These are phyloP conservation scores for Aspiorhynchus laticeps DNA, from an alignment of 2,113 vertebrate genomes.

Conservation along the genomic window DNA sequence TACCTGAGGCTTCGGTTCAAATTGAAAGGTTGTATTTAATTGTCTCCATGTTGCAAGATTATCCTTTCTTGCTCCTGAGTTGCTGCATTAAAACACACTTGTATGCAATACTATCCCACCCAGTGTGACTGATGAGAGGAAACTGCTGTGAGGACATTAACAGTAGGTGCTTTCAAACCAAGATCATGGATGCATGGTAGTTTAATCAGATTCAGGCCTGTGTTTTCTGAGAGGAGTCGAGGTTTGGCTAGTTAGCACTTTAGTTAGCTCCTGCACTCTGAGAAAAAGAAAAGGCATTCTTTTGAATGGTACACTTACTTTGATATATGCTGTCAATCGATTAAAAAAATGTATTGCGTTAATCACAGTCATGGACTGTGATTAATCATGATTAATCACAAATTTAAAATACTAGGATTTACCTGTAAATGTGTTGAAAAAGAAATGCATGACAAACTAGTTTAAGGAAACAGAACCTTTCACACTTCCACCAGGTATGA, in stretches of 20 bases:
- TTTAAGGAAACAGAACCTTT: too few relatives aligned
- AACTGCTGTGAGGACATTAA: conserved; percentile 54
- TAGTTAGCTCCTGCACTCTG: not conserved
- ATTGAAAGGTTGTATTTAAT: conserved; percentile 73
- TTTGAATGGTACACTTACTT: too few relatives aligned
- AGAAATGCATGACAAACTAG: too few relatives aligned
- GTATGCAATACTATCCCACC: conserved; percentile 66
- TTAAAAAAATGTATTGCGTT: too few relatives aligned
- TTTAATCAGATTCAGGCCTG: not conserved
- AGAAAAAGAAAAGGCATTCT: too few relatives aligned
- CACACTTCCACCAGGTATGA: too few relatives aligned
- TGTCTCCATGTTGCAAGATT: conserved; percentile 66
- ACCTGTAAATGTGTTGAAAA: too few relatives aligned
- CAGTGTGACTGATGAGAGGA: conserved; percentile 64
- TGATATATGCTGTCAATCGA: too few relatives aligned
- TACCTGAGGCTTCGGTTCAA: conserved; percentile 24
- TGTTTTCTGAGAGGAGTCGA: not conserved
- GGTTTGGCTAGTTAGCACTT: not conserved
- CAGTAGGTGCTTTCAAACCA: not conserved
- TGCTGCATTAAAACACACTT: conserved; percentile 71
- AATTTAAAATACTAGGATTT: too few relatives aligned
- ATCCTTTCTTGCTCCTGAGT: conserved; percentile 68
- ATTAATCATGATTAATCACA: too few relatives aligned
- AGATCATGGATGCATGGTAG: not conserved
- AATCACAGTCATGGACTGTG: too few relatives aligned